Conservation (phyloP, 2,797 vertebrate species). For the Bufotes viridis region DNA sequence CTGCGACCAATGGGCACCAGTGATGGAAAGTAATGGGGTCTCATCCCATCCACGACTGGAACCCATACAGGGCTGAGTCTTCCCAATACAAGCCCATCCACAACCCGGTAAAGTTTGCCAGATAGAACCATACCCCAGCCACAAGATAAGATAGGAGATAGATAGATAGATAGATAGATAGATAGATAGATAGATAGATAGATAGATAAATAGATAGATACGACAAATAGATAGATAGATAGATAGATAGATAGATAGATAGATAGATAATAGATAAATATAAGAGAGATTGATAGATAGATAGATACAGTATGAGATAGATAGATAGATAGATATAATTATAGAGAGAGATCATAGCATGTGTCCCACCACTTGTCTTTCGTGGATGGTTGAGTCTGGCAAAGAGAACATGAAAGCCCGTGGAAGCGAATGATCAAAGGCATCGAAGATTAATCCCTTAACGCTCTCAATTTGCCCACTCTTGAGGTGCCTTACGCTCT, state of each 20-base stretch:
- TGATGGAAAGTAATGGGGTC: background rate
- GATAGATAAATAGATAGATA: constrained; percentile 10
- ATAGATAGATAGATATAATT: background rate
- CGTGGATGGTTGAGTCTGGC: background rate
- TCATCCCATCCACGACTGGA: background rate
- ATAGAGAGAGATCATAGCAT: background rate
- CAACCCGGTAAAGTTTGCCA: too few relatives aligned
- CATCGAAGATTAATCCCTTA: constrained; percentile 41
- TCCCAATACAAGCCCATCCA: too few relatives aligned
- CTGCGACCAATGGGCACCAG: background rate
- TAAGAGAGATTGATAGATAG: background rate
- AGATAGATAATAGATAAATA: constrained; percentile 4
- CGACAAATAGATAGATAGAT: constrained; percentile 2
- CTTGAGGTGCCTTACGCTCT: constrained; percentile 28
- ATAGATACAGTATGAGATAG: background rate
- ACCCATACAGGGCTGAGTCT: background rate
- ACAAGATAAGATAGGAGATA: background rate
- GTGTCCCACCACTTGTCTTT: background rate
- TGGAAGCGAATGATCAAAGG: constrained; percentile 12
- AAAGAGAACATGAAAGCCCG: background rate
- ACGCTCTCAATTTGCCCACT: constrained; percentile 43
- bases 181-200: constrained; percentile 16
- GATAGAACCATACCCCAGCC: too few relatives aligned
- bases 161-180: constrained; percentile 29
- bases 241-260: background rate